Percentiles rank a stretch among this genome's conserved stretches.
Conservation (phyloP, 2,113 vertebrate species). For the Panthera leo region DNA sequence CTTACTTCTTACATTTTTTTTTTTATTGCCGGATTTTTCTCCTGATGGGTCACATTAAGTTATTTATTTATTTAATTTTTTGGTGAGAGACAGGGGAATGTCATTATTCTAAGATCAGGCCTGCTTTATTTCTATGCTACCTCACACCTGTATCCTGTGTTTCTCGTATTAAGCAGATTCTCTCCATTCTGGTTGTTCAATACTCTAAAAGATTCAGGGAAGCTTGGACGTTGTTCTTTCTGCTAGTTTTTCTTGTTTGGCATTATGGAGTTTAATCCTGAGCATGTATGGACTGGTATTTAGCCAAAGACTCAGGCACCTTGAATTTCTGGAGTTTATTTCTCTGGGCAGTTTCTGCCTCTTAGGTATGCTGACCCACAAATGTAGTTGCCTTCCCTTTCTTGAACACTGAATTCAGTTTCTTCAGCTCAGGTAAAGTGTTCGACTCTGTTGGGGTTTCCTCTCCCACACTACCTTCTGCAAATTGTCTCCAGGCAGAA, state of each 20-base stretch:
- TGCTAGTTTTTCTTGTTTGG: neutral
- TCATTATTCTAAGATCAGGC: neutral
- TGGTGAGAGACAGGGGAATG: fast-evolving
- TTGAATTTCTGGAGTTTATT: neutral
- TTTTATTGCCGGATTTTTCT: neutral
- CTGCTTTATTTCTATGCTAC: neutral
- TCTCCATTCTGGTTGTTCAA: neutral
- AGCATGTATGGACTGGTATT: neutral
- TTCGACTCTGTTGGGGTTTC: neutral
- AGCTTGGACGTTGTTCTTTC: neutral
- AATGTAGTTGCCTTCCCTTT: neutral
- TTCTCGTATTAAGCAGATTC: neutral
- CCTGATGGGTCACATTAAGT: neutral
- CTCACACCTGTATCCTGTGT: fast-evolving
- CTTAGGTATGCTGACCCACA: neutral
- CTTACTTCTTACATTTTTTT: neutral
- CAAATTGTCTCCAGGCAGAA: neutral
- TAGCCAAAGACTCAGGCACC: neutral
- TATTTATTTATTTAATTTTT: neutral
- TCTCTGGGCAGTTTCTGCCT: neutral
- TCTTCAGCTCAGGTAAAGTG: neutral
- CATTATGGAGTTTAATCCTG: neutral
- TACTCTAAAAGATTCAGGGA: neutral
- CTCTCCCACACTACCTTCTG: neutral
- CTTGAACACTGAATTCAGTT: neutral